phyloP scores from a whole-genome alignment of 2,113 vertebrate genomes.

The Ovibos moschatus region DNA sequence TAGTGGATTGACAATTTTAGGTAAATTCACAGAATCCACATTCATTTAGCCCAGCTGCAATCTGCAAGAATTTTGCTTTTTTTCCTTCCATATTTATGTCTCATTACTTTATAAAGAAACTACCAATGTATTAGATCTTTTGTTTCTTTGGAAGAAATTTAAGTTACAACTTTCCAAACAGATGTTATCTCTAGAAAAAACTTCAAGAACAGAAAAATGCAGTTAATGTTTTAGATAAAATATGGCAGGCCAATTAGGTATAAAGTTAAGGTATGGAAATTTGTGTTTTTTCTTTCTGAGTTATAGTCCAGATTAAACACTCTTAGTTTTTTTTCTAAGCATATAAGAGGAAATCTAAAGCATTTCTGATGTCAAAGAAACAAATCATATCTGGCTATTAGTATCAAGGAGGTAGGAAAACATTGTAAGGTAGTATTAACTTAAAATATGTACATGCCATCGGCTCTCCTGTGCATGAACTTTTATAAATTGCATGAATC shows the following conservation, averaged over 20 bases:
- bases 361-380: constrained; percentile 3
- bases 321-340: constrained; percentile 46
- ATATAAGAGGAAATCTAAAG: neutral
- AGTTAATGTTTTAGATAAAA: constrained; percentile 35
- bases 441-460: neutral
- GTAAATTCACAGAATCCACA: neutral
- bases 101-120: constrained; percentile 31
- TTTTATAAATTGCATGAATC: neutral
- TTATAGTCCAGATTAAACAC: accelerated
- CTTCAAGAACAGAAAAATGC: constrained; percentile 44
- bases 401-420: neutral
- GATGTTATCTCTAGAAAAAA: constrained; percentile 39
- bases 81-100: constrained; percentile 12
- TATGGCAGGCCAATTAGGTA: neutral
- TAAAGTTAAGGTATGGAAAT: neutral
- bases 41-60: constrained; percentile 22
- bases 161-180: constrained; percentile 37
- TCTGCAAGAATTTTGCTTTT: constrained; percentile 4
- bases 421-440: neutral
- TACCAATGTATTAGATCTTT: constrained; percentile 46
- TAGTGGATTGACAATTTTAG: constrained; percentile 28
- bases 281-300: neutral
- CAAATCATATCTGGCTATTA: neutral
- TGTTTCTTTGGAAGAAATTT: constrained; percentile 35
- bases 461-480: neutral